Percentiles rank a stretch among this genome's conserved stretches.
Conservation (phyloP, 92 coral and sea anemone genomes). For the Heteractis magnifica region DNA sequence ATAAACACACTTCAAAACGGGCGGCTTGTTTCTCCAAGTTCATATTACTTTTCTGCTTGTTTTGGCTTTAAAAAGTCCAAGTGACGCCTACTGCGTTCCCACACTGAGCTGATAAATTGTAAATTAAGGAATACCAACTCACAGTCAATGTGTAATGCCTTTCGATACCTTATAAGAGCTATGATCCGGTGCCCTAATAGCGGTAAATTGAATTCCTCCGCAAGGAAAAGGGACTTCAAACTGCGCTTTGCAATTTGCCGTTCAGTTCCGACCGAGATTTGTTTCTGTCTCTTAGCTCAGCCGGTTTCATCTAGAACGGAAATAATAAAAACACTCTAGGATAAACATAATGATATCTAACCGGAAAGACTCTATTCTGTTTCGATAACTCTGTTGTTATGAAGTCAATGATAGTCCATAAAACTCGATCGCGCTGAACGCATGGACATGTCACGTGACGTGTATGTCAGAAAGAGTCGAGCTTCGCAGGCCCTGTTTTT, state of each 20-base stretch:
- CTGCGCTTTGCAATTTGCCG: not conserved
- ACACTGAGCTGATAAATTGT: not conserved
- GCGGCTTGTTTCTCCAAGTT: no score
- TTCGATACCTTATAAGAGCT: slow-evolving; percentile 3
- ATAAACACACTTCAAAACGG: no score
- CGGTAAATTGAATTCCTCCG: slow-evolving; percentile 1
- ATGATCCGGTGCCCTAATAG: not conserved
- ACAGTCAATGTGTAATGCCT: not conserved
- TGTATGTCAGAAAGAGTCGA: not conserved
- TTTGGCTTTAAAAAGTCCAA: not conserved
- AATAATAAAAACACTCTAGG: slow-evolving; percentile 25
- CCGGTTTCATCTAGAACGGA: slow-evolving; percentile 17
- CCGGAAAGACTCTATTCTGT: slow-evolving; percentile 23
- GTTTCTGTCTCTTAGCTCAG: not conserved
- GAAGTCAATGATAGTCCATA: slow-evolving; percentile 20
- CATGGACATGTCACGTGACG: slow-evolving; percentile 19
- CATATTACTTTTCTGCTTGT: not conserved
- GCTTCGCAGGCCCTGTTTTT: not conserved
- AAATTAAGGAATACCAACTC: not conserved
- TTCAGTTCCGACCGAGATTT: slow-evolving; percentile 3
- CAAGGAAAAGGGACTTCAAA: not conserved
- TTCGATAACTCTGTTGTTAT: slow-evolving; percentile 17
- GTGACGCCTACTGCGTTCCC: not conserved
- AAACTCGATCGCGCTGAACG: slow-evolving; percentile 6
- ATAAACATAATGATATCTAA: slow-evolving; percentile 28